A percentile compares a stretch with the other conserved stretches of the same genome.
phyloP scores from a whole-genome alignment of 2,113 vertebrate genomes.

The Cottus gobio region DNA sequence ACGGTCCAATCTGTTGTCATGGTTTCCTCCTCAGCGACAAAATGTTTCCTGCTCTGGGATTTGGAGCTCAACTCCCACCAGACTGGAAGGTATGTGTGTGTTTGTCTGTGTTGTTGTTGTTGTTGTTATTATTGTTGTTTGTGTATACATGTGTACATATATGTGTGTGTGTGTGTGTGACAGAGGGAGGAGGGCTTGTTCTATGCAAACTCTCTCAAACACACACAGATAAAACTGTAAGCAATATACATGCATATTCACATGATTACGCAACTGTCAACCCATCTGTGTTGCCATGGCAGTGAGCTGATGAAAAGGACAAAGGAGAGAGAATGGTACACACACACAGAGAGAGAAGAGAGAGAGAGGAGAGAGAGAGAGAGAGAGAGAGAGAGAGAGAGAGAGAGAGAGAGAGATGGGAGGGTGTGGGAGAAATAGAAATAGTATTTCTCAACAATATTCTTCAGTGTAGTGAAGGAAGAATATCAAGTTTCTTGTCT shows the following conservation, averaged over 20 bases:
- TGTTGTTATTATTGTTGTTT: constrained; percentile 9
- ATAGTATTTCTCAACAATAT: constrained; percentile 47
- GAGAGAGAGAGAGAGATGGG: constrained; percentile 21
- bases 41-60: constrained; percentile 98
- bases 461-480: constrained; percentile 15
- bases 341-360: not conserved
- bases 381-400: constrained; percentile 48
- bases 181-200: not conserved
- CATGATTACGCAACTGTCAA: constrained; percentile 83
- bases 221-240: constrained; percentile 58
- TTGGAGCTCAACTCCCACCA: constrained; percentile 96
- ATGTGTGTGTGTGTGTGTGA: constrained; percentile 60
- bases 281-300: constrained; percentile 85
- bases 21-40: constrained; percentile 89
- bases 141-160: constrained; percentile 61
- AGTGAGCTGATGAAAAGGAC: constrained; percentile 81
- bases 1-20: constrained; percentile 70
- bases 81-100: constrained; percentile 95
- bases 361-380: not conserved
- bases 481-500: constrained; percentile 40
- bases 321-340: constrained; percentile 65
- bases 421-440: constrained; percentile 46
- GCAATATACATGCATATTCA: constrained; percentile 79
- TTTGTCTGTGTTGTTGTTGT: constrained; percentile 1
- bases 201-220: constrained; percentile 31